Base-by-base conservation (phyloP, 2,888 invertebrate genomes). In the Eristalis pertinax region DNA sequence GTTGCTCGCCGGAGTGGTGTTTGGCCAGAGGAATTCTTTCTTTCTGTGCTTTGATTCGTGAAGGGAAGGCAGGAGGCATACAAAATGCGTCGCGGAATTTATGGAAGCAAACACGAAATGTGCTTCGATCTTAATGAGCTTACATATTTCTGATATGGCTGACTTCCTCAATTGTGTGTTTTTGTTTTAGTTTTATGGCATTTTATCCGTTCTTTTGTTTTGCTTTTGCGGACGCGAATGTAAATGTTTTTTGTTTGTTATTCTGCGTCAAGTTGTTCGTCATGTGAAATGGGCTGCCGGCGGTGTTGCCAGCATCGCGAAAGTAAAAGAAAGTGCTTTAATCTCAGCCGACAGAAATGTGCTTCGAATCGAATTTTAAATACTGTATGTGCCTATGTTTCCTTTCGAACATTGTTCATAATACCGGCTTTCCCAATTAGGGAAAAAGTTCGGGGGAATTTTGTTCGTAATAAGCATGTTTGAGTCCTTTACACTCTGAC, bases 101-200 rank as follows among this genome's bases (percentile, higher is more conserved):
- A 50, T 68, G 67, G 67, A 43, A 26, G 26, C 22, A 5, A 15
- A 29, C 13, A 19, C 32, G 69, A 69, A 56, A 22, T 69, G 56
- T 35, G 22, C 58, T 35, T 50, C 19, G 19, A 19, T 50, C 50
- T 19, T 22, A 50, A 50, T 50, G 50, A 50, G 50, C 19, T 50
- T 19, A 50, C 8, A 50, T 22, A 19, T 19, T 43, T n/a, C n/a
- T 43, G 43, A 50, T 50, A 50, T 19, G 50, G 19, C 50, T 19
- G 50, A 72, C 72, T 79, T 79, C 78, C 78, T 70, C 50, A 22
- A 72, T 50, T 50, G 50, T 50, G 50, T 19, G 5, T 26, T 26
- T 26, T 26, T 50, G 1, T 19, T n/a, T 50, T 19, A 50, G 50
- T n/a, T 50, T 13, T 38, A 8, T 38, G 38, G 1, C 8, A 10